Evolutionary conservation across 1,140 invertebrate species (phyloP).

Genomic region (Platyscapa corneri): DNA sequence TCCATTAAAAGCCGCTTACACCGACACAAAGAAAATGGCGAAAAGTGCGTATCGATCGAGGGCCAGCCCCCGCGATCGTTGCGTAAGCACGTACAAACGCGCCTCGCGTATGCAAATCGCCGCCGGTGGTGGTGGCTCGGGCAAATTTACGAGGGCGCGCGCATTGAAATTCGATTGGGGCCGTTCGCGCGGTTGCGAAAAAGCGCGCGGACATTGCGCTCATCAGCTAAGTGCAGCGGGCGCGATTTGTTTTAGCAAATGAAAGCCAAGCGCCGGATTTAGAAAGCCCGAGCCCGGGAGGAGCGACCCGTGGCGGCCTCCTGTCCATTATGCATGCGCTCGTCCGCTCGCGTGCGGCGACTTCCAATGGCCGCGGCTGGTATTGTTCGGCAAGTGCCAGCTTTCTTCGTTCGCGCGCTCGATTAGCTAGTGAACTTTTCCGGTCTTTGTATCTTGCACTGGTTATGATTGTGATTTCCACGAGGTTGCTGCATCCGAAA

Average conservation of each 20-base stretch:
- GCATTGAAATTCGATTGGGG: conserved; percentile 57
- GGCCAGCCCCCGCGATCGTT: not conserved
- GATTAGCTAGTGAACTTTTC: conserved; percentile 5
- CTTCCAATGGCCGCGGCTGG: not conserved
- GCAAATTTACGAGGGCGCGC: conserved; percentile 9
- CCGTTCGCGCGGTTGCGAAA: not conserved
- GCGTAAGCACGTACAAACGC: no score
- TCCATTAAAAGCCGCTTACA: conserved; percentile 5
- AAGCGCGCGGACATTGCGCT: conserved; percentile 53
- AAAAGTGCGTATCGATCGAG: not conserved
- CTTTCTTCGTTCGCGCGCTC: not conserved
- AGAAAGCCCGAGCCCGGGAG: conserved; percentile 5
- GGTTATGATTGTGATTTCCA: not conserved
- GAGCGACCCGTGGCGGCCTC: not conserved
- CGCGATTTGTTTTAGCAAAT: conserved; percentile 63
- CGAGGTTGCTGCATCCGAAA: not conserved
- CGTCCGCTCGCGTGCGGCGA: conserved; percentile 45
- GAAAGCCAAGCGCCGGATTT: conserved; percentile 59
- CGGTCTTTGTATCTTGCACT: not conserved
- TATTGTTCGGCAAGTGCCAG: conserved; percentile 15
- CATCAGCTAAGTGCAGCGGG: conserved; percentile 64
- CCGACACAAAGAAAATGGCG: not conserved
- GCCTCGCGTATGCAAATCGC: conserved; percentile 1
- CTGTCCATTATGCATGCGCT: conserved; percentile 54
- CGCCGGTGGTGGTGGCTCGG: not conserved